Percentiles rank a stretch among this genome's conserved stretches.
phyloP scores from a whole-genome alignment of 2,113 vertebrate genomes.

The Trichechus manatus region DNA sequence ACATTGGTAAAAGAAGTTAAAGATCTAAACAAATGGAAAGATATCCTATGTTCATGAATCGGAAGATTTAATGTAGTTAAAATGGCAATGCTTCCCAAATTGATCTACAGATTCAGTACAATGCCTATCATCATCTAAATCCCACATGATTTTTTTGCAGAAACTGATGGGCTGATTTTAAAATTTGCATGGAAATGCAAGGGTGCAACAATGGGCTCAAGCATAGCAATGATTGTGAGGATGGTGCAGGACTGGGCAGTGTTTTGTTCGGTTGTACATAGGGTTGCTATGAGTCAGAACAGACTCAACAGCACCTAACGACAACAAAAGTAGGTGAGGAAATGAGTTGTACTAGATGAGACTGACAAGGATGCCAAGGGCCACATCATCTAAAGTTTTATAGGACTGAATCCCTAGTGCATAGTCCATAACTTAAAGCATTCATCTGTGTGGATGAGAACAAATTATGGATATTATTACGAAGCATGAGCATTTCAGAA shows the following conservation, averaged over 20 bases:
- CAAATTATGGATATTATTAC: background rate
- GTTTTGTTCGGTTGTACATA: too few species aligned
- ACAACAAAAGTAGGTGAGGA: background rate
- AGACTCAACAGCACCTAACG: too few species aligned
- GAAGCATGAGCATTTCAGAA: background rate
- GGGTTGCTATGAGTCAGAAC: too few species aligned
- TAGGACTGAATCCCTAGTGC: background rate
- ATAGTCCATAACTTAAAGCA: background rate
- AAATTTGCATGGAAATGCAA: background rate
- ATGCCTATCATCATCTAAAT: background rate
- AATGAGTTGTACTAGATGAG: background rate
- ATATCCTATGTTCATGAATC: background rate
- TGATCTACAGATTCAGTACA: background rate
- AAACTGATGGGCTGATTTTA: background rate
- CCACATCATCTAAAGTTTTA: background rate
- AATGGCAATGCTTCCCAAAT: background rate
- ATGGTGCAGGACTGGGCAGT: too few species aligned
- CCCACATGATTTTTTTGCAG: background rate
- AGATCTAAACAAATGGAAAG: background rate
- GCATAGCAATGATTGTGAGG: too few species aligned
- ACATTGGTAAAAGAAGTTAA: background rate
- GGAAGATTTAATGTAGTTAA: slow-evolving; percentile 22
- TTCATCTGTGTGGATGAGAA: background rate
- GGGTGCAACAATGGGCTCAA: too few species aligned
- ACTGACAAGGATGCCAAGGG: background rate